Evolutionary conservation across 2,797 vertebrate species (phyloP).

Genomic region (Eutrigla gurnardus): DNA sequence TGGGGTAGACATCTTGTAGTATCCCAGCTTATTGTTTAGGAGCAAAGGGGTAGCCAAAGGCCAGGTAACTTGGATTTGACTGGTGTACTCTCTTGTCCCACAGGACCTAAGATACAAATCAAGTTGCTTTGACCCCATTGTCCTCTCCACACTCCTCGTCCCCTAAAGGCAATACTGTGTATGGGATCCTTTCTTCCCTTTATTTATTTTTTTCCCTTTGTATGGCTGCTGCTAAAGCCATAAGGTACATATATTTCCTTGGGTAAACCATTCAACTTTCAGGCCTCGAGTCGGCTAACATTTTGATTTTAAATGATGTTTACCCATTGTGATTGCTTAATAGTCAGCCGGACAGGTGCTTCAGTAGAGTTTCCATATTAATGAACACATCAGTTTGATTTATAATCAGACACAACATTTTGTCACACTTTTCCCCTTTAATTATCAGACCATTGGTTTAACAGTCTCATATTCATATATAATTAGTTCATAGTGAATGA

Average conservation of each 20-base stretch:
- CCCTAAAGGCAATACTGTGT: slow-evolving; percentile 79
- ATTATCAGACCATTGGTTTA: background rate
- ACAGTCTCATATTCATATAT: background rate
- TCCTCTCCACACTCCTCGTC: slow-evolving; percentile 80
- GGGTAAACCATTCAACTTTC: slow-evolving; percentile 73
- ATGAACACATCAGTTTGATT: slow-evolving; percentile 44
- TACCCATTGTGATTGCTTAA: slow-evolving; percentile 71
- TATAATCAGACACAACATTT: slow-evolving; percentile 10
- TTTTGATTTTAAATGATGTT: slow-evolving; percentile 81
- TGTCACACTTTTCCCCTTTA: background rate
- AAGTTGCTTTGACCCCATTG: slow-evolving; percentile 85
- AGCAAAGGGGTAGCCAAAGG: slow-evolving; percentile 79
- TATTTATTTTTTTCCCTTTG: slow-evolving; percentile 81
- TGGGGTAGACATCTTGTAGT: slow-evolving; percentile 71
- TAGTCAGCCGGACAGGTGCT: slow-evolving; percentile 53
- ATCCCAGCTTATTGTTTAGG: slow-evolving; percentile 82
- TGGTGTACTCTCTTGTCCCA: slow-evolving; percentile 79
- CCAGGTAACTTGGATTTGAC: slow-evolving; percentile 81
- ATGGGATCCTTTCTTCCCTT: slow-evolving; percentile 75
- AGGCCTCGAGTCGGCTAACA: slow-evolving; percentile 59
- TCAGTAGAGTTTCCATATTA: slow-evolving; percentile 54
- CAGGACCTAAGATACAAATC: slow-evolving; percentile 84
- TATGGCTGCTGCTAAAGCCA: slow-evolving; percentile 75
- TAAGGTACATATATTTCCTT: slow-evolving; percentile 82
- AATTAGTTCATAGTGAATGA: slow-evolving; percentile 46